Base-by-base conservation (phyloP, 2,888 invertebrate genomes). In the Himalopsyche japonica region DNA sequence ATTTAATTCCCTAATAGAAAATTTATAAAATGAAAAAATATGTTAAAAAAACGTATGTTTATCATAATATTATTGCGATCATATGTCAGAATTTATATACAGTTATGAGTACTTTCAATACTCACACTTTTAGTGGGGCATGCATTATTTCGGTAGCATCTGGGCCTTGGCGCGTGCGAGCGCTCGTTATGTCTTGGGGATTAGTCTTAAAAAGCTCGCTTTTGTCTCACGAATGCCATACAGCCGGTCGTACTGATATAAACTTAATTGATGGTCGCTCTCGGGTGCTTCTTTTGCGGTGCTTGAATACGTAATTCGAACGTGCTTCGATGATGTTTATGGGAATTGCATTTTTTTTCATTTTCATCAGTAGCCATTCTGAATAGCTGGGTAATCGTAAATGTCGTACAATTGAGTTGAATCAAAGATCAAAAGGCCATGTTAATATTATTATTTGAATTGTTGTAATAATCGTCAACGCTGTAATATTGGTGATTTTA, bases 141-240 rank as follows among this genome's bases (percentile, higher is more conserved):
- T 37, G 79, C 47, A 37, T 43, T 47, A 47, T 47, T 79, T 47
- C 48, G 48, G 79, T 37, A 79, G 48, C 79, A 79, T 48, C 79
- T 79, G 79, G 79, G 47, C n/a, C 43, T 27, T 70, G 70, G 70
- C 70, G 70, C 70, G 70, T 70, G 70, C 70, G 70, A 70, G 70
- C 27, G 18, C 12, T 30, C 79, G 37, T 79, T 79, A 79, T 79
- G 48, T 79, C 79, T 27, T 24, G 43, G n/a, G 79, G 79, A 79
- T 79, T 79, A 79, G 79, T 79, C 48, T 43, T 48, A 15, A 79
- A 30, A 70, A 70, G 70, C 70, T 70, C 70, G 70, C 70, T 70
- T 70, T 70, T 70, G 70, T 70, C 70, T 70, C 70, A 70, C 27
- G 70, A 70, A 70, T 70, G 70, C 70, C 70, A 27, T 70, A 70